Conservation (phyloP, 2,113 vertebrate species). For the Triplophysa dalaica region DNA sequence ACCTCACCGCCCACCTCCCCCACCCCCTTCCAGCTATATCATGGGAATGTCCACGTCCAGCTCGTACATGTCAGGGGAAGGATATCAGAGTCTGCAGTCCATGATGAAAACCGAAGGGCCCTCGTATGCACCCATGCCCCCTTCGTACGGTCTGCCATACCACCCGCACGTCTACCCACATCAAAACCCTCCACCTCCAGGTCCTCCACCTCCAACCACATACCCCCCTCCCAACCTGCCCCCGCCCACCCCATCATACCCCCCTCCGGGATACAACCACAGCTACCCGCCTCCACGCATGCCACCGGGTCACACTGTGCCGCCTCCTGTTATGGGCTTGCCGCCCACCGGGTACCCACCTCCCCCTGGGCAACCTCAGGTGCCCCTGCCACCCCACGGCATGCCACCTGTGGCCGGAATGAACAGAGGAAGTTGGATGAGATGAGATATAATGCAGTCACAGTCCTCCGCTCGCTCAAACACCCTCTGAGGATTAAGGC, state of each 20-base stretch:
- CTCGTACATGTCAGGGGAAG: constrained; percentile 97
- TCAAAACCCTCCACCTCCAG: constrained; percentile 81
- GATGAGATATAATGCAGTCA: constrained; percentile 69
- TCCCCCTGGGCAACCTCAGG: constrained; percentile 88
- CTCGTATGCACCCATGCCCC: constrained; percentile 84
- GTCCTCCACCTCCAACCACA: constrained; percentile 72
- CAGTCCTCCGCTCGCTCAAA: not conserved
- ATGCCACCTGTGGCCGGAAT: constrained; percentile 87
- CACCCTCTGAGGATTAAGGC: not conserved
- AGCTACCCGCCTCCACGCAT: constrained; percentile 86
- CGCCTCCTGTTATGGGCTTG: constrained; percentile 86
- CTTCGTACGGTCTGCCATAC: constrained; percentile 84
- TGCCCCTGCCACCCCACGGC: constrained; percentile 87
- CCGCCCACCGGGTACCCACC: constrained; percentile 88
- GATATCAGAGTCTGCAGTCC: constrained; percentile 93
- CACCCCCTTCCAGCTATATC: constrained; percentile 87
- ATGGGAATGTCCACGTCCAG: constrained; percentile 92
- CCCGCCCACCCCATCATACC: constrained; percentile 80
- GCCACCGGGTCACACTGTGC: constrained; percentile 82
- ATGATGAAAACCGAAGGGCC: constrained; percentile 97
- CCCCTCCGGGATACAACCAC: constrained; percentile 87
- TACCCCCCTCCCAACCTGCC: constrained; percentile 79
- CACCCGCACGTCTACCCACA: constrained; percentile 86
- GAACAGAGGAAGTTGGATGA: constrained; percentile 92
- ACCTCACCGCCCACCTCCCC: constrained; percentile 87